Conservation (phyloP, 2,113 vertebrate species). For the Saimiri boliviensis region DNA sequence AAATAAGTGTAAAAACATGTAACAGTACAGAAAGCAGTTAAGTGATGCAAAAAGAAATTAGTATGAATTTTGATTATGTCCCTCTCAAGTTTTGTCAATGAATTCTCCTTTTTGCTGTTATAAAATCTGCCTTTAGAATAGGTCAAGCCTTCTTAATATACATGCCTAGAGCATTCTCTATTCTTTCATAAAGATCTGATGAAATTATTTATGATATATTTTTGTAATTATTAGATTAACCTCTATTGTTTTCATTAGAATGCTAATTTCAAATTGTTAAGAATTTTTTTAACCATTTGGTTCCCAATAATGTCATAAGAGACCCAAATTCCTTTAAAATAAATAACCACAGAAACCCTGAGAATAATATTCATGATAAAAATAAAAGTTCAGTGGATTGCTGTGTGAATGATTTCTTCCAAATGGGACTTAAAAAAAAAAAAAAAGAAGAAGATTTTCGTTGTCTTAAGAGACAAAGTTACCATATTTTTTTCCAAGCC, state of each 20-base stretch:
- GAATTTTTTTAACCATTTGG: not conserved
- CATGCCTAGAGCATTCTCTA: not conserved
- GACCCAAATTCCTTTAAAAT: not conserved
- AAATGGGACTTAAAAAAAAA: not conserved
- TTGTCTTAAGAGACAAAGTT: slow-evolving; percentile 35
- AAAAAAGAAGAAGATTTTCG: not conserved
- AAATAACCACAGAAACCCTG: not conserved
- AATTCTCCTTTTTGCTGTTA: not conserved
- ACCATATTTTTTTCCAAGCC: not conserved
- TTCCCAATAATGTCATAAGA: not conserved
- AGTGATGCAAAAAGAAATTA: not conserved
- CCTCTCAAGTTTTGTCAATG: not conserved
- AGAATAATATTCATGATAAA: not conserved
- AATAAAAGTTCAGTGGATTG: not conserved
- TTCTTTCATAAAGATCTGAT: not conserved
- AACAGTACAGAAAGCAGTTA: not conserved
- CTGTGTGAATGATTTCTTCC: not conserved
- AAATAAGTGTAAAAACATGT: not conserved
- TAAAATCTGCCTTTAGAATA: not conserved
- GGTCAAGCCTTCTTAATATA: not conserved
- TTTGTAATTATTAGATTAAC: not conserved
- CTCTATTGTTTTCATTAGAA: not conserved
- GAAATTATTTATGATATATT: not conserved
- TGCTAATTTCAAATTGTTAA: not conserved
- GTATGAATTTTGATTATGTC: not conserved